Base-by-base conservation (phyloP, 2,797 vertebrate species). In the Intellagama lesueurii region DNA sequence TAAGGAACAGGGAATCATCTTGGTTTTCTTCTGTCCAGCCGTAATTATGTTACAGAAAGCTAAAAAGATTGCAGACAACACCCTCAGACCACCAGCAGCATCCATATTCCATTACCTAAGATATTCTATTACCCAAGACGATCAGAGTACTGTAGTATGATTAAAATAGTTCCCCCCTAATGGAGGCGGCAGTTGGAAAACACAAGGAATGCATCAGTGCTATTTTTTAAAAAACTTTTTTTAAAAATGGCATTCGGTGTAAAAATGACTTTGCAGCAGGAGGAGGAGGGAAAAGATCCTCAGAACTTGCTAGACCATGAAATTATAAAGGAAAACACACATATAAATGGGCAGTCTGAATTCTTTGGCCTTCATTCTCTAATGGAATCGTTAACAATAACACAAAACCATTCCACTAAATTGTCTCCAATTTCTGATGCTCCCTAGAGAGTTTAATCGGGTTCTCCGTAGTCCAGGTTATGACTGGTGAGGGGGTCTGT, bases 391-490 rank as follows among this genome's bases (percentile, higher is more conserved):
- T n/a, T 12, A 40, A 60, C 8, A 32, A 32, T 16, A 88, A 16
- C 66, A 5, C 0, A 0, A 0, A 83, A 56, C 16, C 0, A 0
- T 6, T 72, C 44, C 17, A 40, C 0, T 1, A 69, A 91, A 44
- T 11, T 0, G 0, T 81, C 73, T 44, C 60, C 66, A 1, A 22
- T 0, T 0, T 56, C n/a, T 69, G 14, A 2, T 0, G 1, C 1
- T 68, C 35, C n/a, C 40, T 5, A 0, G 0, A 80, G 78, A 66
- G 6, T 86, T 22, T 1, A 32, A 0, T 0, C 91, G 80, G 72
- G 9, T 32, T 26, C 52, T 73, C 19, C 78, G 44, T 82, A n/a
- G 7, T 72, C 83, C 5, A 0, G 0, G 0, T 12, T 81, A 14
- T 0, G 35, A 24, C n/a, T 0, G 19, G 69, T 0, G 1, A 86